Conservation (phyloP, 2,113 vertebrate genomes). For the Scomber scombrus region DNA sequence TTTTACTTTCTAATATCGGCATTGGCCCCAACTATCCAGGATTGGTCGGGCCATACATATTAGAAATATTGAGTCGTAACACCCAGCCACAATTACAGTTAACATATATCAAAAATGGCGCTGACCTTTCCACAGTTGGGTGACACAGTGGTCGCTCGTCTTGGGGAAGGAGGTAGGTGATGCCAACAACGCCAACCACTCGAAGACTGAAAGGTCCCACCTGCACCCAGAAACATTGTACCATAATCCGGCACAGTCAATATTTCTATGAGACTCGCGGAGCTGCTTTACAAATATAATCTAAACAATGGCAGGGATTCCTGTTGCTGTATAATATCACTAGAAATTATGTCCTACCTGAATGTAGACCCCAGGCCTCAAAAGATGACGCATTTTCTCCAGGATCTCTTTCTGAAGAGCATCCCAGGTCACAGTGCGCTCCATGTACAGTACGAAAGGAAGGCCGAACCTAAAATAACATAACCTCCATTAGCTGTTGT, state of each 20-base stretch:
- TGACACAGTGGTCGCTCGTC: slow-evolving; percentile 96
- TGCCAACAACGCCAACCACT: slow-evolving; percentile 97
- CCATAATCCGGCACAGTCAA: background rate
- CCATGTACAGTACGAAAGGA: slow-evolving; percentile 96
- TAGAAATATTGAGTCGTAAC: background rate
- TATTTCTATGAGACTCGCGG: no score
- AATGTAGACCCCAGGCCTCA: slow-evolving; percentile 93
- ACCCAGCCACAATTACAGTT: background rate
- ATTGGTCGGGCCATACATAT: no score
- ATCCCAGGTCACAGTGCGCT: slow-evolving; percentile 96
- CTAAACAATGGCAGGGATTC: no score
- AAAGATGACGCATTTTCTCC: slow-evolving; percentile 98
- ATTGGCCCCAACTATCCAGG: no score
- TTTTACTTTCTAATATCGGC: no score
- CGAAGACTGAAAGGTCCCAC: slow-evolving; percentile 97
- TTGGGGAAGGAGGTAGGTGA: slow-evolving; percentile 97
- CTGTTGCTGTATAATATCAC: no score
- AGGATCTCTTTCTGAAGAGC: slow-evolving; percentile 96
- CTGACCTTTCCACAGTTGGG: slow-evolving; percentile 95
- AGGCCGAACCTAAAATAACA: slow-evolving; percentile 90
- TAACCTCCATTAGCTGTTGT: background rate
- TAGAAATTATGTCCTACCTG: slow-evolving; percentile 86
- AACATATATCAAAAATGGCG: background rate
- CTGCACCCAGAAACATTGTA: slow-evolving; percentile 65
- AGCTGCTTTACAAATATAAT: background rate